A percentile compares a stretch with the other conserved stretches of the same genome.
These are phyloP conservation scores for Oreochromis grahami DNA, from an alignment of 2,797 vertebrate species.

Conservation along the genomic window DNA sequence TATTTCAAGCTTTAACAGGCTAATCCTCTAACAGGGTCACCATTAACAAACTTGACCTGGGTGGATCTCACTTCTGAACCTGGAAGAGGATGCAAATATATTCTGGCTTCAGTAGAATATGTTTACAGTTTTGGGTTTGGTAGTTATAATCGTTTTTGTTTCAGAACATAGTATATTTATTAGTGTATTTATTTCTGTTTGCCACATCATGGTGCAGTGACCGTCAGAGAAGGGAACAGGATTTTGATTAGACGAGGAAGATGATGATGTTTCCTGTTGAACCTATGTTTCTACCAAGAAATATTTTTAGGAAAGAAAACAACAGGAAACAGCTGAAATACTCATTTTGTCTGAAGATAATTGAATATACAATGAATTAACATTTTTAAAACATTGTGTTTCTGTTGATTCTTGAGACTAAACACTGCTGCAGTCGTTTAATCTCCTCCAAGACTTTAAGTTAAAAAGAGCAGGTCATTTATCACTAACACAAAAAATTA, in stretches of 20 bases:
- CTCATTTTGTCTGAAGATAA: neutral
- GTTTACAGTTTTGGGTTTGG: fast-evolving
- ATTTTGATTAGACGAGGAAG: constrained; percentile 5
- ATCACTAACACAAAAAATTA: neutral
- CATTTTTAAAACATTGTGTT: neutral
- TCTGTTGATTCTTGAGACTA: neutral
- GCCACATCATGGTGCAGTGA: neutral
- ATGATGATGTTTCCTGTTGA: neutral
- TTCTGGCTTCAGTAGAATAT: neutral
- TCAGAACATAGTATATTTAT: neutral
- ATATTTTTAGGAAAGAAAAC: neutral
- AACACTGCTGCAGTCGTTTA: neutral
- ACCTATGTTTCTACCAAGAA: neutral
- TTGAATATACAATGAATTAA: neutral
- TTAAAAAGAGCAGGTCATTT: neutral
- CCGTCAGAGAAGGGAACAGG: constrained; percentile 6
- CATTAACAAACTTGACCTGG: neutral
- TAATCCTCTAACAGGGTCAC: neutral
- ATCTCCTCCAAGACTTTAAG: neutral
- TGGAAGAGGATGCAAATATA: neutral
- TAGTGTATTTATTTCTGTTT: neutral
- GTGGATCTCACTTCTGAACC: neutral
- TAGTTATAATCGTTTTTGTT: neutral
- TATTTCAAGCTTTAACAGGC: neutral
- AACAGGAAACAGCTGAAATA: neutral